Evolutionary conservation across 2,888 invertebrate species (phyloP).

Genomic region (Tinea trinotella): DNA sequence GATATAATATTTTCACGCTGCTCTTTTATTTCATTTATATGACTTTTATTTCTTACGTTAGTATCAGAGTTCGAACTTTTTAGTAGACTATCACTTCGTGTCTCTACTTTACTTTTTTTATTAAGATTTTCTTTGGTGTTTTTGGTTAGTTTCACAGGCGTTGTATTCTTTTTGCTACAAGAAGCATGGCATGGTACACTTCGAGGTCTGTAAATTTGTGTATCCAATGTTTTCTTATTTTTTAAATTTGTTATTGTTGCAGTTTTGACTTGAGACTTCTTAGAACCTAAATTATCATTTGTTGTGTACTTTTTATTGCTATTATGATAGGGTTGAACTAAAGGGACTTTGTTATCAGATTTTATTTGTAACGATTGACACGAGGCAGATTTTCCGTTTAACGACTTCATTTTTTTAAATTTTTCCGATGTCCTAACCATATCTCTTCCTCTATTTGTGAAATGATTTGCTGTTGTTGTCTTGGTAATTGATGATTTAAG

Average conservation of each 20-base stretch:
- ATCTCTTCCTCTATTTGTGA: constrained; percentile 55
- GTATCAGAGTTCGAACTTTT: constrained; percentile 45
- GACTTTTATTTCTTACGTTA: constrained; percentile 35
- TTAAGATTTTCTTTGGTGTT: constrained; percentile 14
- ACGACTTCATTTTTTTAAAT: constrained; percentile 48
- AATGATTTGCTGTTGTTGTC: constrained; percentile 23
- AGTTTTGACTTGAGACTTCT: constrained; percentile 45
- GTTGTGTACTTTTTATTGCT: constrained; percentile 40
- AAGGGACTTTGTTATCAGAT: not conserved
- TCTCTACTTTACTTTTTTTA: constrained; percentile 31
- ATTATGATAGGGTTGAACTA: constrained; percentile 24
- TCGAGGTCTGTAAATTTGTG: constrained; percentile 39
- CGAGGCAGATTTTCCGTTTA: constrained; percentile 46
- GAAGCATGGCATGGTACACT: constrained; percentile 50
- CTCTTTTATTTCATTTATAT: constrained; percentile 62
- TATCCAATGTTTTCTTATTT: constrained; percentile 50
- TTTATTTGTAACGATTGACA: constrained; percentile 30
- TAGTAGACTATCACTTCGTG: not conserved
- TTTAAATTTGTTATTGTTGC: constrained; percentile 54
- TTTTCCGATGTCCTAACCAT: constrained; percentile 64
- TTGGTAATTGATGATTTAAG: not conserved
- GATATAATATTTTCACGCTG: constrained; percentile 74
- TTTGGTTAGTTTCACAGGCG: constrained; percentile 21
- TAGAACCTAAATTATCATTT: constrained; percentile 37
- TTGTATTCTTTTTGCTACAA: constrained; percentile 48